phyloP scores from a whole-genome alignment of 2,888 invertebrate genomes.

The Cordilura impudica region DNA sequence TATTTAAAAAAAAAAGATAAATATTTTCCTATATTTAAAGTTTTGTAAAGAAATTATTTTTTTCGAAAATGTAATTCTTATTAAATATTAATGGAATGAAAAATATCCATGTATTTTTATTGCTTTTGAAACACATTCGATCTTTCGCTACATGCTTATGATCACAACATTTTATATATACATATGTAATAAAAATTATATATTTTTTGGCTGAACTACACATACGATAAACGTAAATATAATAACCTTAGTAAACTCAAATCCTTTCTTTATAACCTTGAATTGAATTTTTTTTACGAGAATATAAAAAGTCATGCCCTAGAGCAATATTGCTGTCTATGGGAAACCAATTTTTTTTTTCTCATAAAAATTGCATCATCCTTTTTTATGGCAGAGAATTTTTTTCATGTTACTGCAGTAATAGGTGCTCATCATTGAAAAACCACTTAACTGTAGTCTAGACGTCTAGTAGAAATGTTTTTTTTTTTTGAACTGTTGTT shows the following conservation, averaged over 20 bases:
- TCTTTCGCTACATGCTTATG: neutral
- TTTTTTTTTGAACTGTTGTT: constrained; percentile 22
- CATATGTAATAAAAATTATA: too few species aligned
- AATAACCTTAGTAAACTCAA: neutral
- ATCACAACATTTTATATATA: neutral
- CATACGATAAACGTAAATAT: neutral
- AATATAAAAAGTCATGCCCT: constrained; percentile 30
- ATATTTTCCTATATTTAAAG: too few species aligned
- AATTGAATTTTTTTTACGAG: constrained; percentile 12
- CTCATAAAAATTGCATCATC: constrained; percentile 11
- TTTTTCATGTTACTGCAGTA: constrained; percentile 62
- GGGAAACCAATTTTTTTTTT: constrained; percentile 17
- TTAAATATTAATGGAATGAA: too few species aligned
- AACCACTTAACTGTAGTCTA: constrained; percentile 72
- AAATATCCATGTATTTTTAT: too few species aligned
- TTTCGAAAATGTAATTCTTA: too few species aligned
- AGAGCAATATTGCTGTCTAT: constrained; percentile 19
- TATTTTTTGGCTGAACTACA: neutral
- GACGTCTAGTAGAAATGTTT: constrained; percentile 67
- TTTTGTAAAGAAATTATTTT: too few species aligned
- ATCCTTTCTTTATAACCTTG: constrained; percentile 22
- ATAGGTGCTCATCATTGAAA: constrained; percentile 65
- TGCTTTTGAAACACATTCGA: too few species aligned
- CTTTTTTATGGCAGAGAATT: neutral
- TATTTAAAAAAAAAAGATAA: too few species aligned